phyloP scores from a whole-genome alignment of 1,140 invertebrate genomes.

The Odontomachus brunneus region DNA sequence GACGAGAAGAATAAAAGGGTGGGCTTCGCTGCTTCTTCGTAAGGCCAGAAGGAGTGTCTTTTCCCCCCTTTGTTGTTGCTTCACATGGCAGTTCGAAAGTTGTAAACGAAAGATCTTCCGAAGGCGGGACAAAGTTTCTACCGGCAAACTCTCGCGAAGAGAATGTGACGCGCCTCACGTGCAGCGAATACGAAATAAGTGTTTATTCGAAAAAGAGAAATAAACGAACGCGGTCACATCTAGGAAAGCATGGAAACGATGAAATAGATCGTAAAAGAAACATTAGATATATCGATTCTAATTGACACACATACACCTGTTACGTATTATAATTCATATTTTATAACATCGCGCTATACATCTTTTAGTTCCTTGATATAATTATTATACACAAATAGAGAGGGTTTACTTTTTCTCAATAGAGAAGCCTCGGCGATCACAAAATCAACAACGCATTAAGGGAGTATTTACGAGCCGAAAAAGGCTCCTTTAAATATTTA shows the following conservation, averaged over 20 bases:
- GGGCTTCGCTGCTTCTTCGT: background rate
- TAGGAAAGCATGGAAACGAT: background rate
- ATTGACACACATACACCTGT: no score
- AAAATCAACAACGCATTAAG: no score
- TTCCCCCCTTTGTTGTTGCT: slow-evolving; percentile 49
- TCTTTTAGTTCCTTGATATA: background rate
- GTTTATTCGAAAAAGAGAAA: slow-evolving; percentile 43
- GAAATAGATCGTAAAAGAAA: background rate
- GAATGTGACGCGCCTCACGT: slow-evolving; percentile 46
- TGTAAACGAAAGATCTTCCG: slow-evolving; percentile 49
- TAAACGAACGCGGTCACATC: slow-evolving; percentile 4
- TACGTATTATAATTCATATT: no score
- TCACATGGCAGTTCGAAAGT: slow-evolving; percentile 45
- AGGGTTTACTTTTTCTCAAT: background rate
- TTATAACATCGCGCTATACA: background rate
- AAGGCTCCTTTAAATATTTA: no score
- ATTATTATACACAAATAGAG: no score
- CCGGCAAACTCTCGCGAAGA: slow-evolving; percentile 30
- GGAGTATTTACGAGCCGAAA: no score
- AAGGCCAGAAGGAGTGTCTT: slow-evolving; percentile 29
- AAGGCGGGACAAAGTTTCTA: slow-evolving; percentile 37
- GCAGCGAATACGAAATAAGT: slow-evolving; percentile 56
- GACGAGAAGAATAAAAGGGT: slow-evolving; percentile 38
- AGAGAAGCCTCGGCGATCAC: background rate
- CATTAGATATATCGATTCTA: background rate